Evolutionary conservation across 2,797 vertebrate species (phyloP), one percentile per base, ranked within the genome.

Genomic region (Scolopax bukidnonensis): DNA sequence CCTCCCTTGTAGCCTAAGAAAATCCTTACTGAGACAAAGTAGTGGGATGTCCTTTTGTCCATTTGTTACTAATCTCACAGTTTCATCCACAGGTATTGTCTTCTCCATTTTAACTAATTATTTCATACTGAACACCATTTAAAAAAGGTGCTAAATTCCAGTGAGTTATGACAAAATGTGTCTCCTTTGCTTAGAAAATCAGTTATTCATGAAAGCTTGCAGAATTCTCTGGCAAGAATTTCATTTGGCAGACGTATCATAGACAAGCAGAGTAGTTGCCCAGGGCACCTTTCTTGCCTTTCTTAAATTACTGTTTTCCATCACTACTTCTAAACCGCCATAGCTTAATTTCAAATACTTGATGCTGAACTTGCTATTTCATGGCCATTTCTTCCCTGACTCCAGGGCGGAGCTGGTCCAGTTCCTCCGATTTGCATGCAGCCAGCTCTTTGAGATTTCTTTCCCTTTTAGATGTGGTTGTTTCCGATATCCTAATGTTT

Each of bases 331-430:
- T 88, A 64, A 90, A 69, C n/a, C 1, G 0, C 65, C 16, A 23
- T 16, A 63, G 67, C 47, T 78, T 70, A 38, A 88, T 74, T 92
- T 84, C 70, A 79, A 36, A 75, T 48, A 25, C 38, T 85, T 90
- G 51, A 56, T 90, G 80, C 53, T 82, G 61, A 73, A 70, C 57
- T 48, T 85, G 70, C 67, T 70, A 48, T 78, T 95, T 85, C 41
- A 61, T 48, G 65, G 32, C 17, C 21, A 5, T 65, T 81, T 92
- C 64, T 84, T 69, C 65, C 51, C 47, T 47, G 13, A 2, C 57
- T 65, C 74, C 32, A 56, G 16, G 48, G 12, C 82, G 65, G 71
- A 90, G 61, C 38, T 75, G 47, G 24, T 50, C 51, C 47, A 24
- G 57, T 53, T 82, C 32, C 74, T 77, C 30, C 60, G 45, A 10